phyloP scores from a whole-genome alignment of 2,888 invertebrate species.

The Chalcosyrphus nemorum region DNA sequence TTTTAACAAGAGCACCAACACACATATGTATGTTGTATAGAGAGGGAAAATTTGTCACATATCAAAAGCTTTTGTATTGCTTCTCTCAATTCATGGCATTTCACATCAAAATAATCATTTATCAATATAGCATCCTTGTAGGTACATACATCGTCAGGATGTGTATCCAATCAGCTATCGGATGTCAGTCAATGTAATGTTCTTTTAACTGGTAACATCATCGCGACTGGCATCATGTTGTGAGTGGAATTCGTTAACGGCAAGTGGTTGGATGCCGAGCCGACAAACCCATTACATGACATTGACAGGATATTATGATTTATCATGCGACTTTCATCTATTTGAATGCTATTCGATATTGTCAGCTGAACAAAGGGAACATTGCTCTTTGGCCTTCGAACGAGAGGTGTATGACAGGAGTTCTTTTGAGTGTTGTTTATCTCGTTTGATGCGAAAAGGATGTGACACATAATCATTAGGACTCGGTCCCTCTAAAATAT shows the following conservation, averaged over 20 bases:
- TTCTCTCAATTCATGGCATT: conserved; percentile 8
- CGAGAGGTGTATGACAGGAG: neutral
- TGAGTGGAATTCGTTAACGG: conserved; percentile 20
- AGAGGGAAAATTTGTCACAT: conserved; percentile 13
- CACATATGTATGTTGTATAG: neutral
- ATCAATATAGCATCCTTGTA: neutral
- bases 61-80: conserved; percentile 9
- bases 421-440: neutral
- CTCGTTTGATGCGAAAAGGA: neutral
- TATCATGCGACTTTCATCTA: conserved; percentile 39
- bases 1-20: neutral
- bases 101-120: conserved; percentile 34
- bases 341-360: conserved; percentile 32
- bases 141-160: neutral
- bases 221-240: conserved; percentile 22
- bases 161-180: conserved; percentile 28
- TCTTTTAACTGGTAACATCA: conserved; percentile 33
- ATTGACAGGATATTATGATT: conserved; percentile 53
- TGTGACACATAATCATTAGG: neutral
- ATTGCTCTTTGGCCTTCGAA: neutral
- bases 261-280: conserved; percentile 17
- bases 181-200: conserved; percentile 28
- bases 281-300: conserved; percentile 29
- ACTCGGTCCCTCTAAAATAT: neutral
- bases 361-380: conserved; percentile 17